phyloP scores from a whole-genome alignment of 2,797 vertebrate genomes.

The Synaphobranchus kaupii region DNA sequence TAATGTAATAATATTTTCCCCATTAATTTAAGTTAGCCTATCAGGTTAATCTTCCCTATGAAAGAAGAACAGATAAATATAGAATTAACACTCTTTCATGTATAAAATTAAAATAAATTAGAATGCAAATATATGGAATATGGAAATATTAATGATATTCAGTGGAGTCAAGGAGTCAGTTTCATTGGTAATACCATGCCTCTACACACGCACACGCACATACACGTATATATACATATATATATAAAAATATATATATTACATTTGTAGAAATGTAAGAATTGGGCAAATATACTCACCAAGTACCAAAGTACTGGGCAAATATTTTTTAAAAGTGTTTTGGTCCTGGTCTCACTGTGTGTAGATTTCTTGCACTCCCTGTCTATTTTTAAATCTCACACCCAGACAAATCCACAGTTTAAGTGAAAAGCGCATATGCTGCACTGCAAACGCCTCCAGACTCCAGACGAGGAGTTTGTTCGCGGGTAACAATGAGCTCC shows the following conservation, averaged over 20 bases:
- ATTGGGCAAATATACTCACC: background rate
- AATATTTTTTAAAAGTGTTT: background rate
- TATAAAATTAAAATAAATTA: constrained; percentile 71
- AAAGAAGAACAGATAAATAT: constrained; percentile 65
- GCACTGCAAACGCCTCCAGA: constrained; percentile 41
- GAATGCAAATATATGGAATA: constrained; percentile 62
- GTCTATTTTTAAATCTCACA: background rate
- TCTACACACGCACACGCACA: background rate
- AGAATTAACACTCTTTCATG: constrained; percentile 66
- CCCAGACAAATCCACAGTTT: constrained; percentile 3
- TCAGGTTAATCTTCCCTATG: constrained; percentile 70
- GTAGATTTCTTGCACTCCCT: background rate
- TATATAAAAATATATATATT: background rate
- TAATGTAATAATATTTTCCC: constrained; percentile 67
- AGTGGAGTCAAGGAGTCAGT: constrained; percentile 50
- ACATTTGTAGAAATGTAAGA: background rate
- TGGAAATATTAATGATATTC: constrained; percentile 54
- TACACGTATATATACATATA: background rate
- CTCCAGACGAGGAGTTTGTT: constrained; percentile 53
- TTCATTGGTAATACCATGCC: constrained; percentile 49
- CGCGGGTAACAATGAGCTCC: constrained; percentile 68
- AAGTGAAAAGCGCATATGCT: constrained; percentile 51
- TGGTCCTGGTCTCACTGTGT: background rate
- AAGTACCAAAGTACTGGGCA: background rate
- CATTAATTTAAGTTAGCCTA: constrained; percentile 71